These are phyloP conservation scores for Drosophila kohkoa DNA, from an alignment of 1,140 invertebrate genomes.

Conservation along the genomic window DNA sequence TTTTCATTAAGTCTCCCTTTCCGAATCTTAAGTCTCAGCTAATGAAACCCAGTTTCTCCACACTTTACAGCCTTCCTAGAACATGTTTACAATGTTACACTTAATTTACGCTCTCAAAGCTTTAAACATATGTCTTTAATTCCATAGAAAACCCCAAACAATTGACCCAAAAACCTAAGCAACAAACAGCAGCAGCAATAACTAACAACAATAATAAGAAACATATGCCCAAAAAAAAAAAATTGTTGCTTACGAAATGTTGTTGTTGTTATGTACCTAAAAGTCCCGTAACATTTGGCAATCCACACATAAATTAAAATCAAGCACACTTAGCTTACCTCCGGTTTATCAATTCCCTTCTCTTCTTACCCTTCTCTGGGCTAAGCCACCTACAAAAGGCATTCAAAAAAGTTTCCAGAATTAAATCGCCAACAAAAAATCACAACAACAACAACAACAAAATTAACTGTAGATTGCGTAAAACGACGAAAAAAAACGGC, in stretches of 20 bases:
- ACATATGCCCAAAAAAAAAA: slow-evolving; percentile 47
- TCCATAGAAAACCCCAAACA: slow-evolving; percentile 19
- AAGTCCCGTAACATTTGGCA: slow-evolving; percentile 63
- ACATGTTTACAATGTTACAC: slow-evolving; percentile 7
- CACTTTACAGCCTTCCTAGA: background rate
- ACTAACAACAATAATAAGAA: slow-evolving; percentile 17
- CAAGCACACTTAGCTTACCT: slow-evolving; percentile 25
- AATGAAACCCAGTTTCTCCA: background rate
- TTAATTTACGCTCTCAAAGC: background rate
- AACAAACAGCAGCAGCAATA: background rate
- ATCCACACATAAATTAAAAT: slow-evolving; percentile 72
- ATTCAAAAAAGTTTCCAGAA: slow-evolving; percentile 53
- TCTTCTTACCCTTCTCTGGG: background rate
- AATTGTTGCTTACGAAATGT: slow-evolving; percentile 40
- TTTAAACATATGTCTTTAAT: slow-evolving; percentile 7
- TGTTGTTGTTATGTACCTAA: slow-evolving; percentile 32
- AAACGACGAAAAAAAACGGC: slow-evolving; percentile 35
- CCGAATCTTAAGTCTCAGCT: slow-evolving; percentile 1
- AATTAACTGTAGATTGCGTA: slow-evolving; percentile 74
- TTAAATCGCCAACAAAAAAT: slow-evolving; percentile 50
- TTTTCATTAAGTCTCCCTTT: background rate
- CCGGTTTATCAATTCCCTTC: slow-evolving; percentile 4
- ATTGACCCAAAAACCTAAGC: slow-evolving; percentile 21
- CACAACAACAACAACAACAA: slow-evolving; percentile 35
- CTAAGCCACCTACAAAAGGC: slow-evolving; percentile 31